Evolutionary conservation across 2,888 invertebrate genomes (phyloP).

Genomic region (Nezara viridula): DNA sequence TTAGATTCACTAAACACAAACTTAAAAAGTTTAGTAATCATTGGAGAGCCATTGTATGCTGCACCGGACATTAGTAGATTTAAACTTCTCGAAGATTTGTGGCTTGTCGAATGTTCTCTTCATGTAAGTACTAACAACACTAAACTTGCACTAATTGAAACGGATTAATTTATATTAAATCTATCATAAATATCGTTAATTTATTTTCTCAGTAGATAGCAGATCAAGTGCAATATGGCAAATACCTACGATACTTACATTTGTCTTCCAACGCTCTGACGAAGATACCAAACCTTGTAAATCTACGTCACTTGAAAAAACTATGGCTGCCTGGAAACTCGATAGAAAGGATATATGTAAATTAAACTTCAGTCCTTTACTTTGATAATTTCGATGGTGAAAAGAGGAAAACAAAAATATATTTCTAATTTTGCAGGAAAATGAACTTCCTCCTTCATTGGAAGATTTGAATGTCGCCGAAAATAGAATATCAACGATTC

Average conservation of each 20-base stretch:
- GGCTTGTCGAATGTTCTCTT: slow-evolving; percentile 53
- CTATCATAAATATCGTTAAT: neutral
- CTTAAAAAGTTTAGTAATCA: slow-evolving; percentile 27
- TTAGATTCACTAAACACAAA: slow-evolving; percentile 14
- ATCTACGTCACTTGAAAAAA: slow-evolving; percentile 36
- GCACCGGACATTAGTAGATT: neutral
- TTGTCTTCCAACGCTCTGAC: slow-evolving; percentile 43
- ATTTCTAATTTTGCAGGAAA: slow-evolving; percentile 42
- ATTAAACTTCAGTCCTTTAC: neutral
- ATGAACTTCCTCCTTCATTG: slow-evolving; percentile 16
- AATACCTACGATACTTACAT: neutral
- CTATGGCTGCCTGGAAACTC: slow-evolving; percentile 54
- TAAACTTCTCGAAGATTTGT: slow-evolving; percentile 4
- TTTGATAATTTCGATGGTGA: neutral
- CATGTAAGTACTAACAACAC: slow-evolving; percentile 30
- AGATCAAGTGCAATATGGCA: slow-evolving; percentile 4
- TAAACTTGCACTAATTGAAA: neutral
- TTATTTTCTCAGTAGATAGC: slow-evolving; percentile 44
- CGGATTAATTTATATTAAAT: neutral
- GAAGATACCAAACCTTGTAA: slow-evolving; percentile 20
- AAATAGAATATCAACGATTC: slow-evolving; percentile 30
- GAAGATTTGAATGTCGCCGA: slow-evolving; percentile 52
- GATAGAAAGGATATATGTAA: slow-evolving; percentile 54
- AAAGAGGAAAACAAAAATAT: neutral
- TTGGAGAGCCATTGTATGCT: slow-evolving; percentile 45